Percentiles rank a stretch among this genome's conserved stretches.
Conservation (phyloP, 2,113 vertebrate species). For the Eonycteris spelaea region DNA sequence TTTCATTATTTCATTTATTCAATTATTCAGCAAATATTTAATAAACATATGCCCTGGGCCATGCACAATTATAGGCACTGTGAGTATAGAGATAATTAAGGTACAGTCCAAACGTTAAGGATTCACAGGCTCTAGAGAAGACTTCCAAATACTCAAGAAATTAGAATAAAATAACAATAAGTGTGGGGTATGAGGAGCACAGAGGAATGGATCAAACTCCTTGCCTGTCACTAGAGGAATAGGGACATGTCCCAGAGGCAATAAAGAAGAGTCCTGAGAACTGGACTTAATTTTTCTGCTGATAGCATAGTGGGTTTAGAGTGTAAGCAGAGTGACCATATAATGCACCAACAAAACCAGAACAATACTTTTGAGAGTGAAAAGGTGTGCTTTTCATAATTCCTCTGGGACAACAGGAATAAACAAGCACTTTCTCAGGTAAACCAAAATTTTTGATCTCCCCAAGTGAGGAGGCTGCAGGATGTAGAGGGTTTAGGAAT, state of each 20-base stretch:
- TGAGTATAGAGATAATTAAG: background rate
- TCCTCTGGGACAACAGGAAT: background rate
- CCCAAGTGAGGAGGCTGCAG: background rate
- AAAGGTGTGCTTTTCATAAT: background rate
- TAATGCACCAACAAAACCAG: background rate
- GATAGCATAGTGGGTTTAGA: background rate
- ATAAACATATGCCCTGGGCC: background rate
- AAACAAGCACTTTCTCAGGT: background rate
- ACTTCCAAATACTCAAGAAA: background rate
- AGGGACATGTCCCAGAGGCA: background rate
- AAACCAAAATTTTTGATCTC: background rate
- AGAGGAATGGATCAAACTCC: background rate
- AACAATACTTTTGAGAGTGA: background rate
- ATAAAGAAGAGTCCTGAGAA: background rate
- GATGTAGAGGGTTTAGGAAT: background rate
- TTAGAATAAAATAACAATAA: background rate
- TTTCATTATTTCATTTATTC: slow-evolving; percentile 8
- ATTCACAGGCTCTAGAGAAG: background rate
- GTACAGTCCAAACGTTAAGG: background rate
- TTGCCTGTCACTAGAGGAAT: background rate
- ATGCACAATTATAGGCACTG: background rate
- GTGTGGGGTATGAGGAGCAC: background rate
- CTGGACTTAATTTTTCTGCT: background rate
- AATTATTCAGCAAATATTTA: background rate
- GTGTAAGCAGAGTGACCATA: background rate